Evolutionary conservation across 2,113 vertebrate species (phyloP).

Genomic region (Mus pahari): DNA sequence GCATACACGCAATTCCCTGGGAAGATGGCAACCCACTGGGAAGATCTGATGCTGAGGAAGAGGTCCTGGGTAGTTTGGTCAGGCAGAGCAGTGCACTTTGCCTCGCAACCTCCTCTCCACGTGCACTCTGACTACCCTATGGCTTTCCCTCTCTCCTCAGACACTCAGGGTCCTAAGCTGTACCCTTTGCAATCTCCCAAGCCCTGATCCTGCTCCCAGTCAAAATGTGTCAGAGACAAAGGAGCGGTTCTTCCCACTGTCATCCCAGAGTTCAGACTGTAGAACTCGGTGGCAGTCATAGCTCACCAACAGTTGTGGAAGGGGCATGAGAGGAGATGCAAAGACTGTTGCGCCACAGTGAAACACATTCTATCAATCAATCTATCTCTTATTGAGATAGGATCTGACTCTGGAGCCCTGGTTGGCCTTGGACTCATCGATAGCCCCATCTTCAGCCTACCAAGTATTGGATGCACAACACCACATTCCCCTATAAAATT

Average conservation of each 20-base stretch:
- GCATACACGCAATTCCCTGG: neutral
- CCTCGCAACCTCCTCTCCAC: rapidly evolving
- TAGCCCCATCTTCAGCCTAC: neutral
- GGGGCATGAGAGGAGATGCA: neutral
- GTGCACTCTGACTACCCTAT: neutral
- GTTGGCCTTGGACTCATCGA: neutral
- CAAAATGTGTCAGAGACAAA: neutral
- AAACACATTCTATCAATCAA: neutral
- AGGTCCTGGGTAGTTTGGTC: neutral
- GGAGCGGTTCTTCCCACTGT: neutral
- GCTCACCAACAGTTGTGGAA: too few species aligned
- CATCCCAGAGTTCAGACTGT: neutral
- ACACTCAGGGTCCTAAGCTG: too few species aligned
- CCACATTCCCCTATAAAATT: too few species aligned
- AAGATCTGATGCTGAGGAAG: neutral
- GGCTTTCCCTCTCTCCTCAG: neutral
- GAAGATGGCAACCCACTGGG: too few species aligned
- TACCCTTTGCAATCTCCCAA: neutral
- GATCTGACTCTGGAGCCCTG: neutral
- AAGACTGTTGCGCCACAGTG: neutral
- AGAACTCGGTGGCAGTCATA: neutral
- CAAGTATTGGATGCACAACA: neutral
- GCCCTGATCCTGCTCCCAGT: too few species aligned
- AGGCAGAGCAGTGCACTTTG: neutral
- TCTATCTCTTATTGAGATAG: neutral